Evolutionary conservation across 2,113 vertebrate genomes (phyloP), one percentile per base, ranked within the genome.

Genomic region (Dolichallabes microphthalmus): DNA sequence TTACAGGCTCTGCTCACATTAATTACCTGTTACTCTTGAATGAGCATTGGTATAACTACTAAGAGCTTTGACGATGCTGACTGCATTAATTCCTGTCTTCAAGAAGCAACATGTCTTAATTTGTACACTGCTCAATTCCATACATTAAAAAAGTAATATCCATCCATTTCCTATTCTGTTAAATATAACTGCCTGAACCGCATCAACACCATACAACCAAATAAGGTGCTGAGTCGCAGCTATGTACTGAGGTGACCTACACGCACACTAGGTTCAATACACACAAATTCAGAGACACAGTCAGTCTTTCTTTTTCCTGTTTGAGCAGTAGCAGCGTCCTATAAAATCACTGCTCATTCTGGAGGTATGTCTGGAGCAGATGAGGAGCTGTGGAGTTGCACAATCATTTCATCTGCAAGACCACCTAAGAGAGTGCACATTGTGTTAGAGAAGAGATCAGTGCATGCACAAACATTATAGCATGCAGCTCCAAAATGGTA

Each of bases 351-450:
- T 13, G 57, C 73, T 84, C 57, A 30, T 8, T 74, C 52, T 80
- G 30, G 39, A 74, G 35, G 25, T 14, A 57, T 20, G 0, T 32
- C 30, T 15, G 77, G 45, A 45, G 45, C 45, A 45, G 45, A 8
- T 8, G 45, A 45, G 45, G 45, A 45, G 45, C 45, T 45, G 45
- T 45, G 45, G 45, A 45, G 45, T 45, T 63, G 32, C 50, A 64
- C 2, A 10, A 83, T 80, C 92, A 98, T 87, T 97, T 98, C 91
- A 99, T 88, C 69, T 98, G 98, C 87, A 95, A 90, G 64, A 98
- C 92, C 86, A 97, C 96, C 98, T 99, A 90, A 82, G 82, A 94
- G 91, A 88, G 84, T 12, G 87, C 17, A 88, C 74, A 73, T n/a
- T 35, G 32, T 63, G 58, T 30, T 60, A 68, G 84, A 92, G n/a